Evolutionary conservation across 2,797 vertebrate genomes (phyloP), one percentile per base, ranked within the genome.

Genomic region (Halcyon chelicuti): DNA sequence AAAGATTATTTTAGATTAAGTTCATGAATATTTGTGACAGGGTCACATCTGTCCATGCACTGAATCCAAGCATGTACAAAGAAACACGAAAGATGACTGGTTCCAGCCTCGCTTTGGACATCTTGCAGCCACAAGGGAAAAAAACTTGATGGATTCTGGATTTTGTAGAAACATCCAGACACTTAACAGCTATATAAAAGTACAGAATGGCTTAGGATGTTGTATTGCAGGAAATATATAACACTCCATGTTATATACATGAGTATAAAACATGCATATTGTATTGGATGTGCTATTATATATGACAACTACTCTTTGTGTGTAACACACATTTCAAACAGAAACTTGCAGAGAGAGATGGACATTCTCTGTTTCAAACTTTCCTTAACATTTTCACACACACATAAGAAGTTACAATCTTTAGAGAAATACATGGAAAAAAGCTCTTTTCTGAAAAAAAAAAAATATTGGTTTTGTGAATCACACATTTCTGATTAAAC

Each of bases 401-500:
- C 22, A 16, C 47, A 63, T 57, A 49, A 89, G 65, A 97, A 52
- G 55, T 40, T 78, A 51, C 18, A 70, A 19, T 47, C 37, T 92
- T 92, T 31, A 68, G 51, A 75, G 29, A 88, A 90, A 77, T 42
- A 35, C 13, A 52, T 49, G 52, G 75, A 84, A 86, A 84, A 19
- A 58, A 90, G 33, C 22, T n/a, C 22, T 78, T 51, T 65, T 92
- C n/a, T 87, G 60, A 28, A 94, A 89, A 84, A 28, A 82, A 9
- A 54, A 52, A 19, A 19, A 18, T 35, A 25, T 28, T 63, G 35
- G 0, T 71, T 91, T 90, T 52, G 22, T 86, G 65, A 83, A 77
- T 96, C 85, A 93, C 40, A 71, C 22, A 83, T 54, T 86, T 88
- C 75, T 91, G 62, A 92, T 87, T 85, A 83, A 91, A 77, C 10